phyloP scores from a whole-genome alignment of 2,113 vertebrate species.

The Merops nubicus region DNA sequence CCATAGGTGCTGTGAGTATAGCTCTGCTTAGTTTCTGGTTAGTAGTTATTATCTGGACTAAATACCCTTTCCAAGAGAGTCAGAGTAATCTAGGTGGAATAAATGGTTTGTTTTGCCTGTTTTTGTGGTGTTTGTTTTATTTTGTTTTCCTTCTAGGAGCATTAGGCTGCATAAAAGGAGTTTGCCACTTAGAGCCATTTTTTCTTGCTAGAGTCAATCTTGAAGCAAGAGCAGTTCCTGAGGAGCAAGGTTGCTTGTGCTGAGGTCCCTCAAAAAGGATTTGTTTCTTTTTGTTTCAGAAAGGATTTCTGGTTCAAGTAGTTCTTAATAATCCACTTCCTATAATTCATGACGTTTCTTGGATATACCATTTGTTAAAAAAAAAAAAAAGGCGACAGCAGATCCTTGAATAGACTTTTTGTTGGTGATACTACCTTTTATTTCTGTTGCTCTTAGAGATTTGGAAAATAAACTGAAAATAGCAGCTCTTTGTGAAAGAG shows the following conservation, averaged over 20 bases:
- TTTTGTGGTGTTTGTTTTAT: neutral
- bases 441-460: neutral
- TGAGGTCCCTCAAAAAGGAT: neutral
- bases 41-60: neutral
- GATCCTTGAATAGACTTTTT: neutral
- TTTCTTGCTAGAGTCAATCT: neutral
- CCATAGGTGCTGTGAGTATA: neutral
- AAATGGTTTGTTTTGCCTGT: neutral
- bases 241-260: neutral
- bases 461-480: neutral
- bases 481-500: neutral
- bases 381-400: neutral
- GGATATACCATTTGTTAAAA: neutral
- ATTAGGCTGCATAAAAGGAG: neutral
- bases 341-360: neutral
- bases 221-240: neutral
- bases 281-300: too few species aligned
- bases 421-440: neutral
- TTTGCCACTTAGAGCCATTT: neutral
- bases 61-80: neutral
- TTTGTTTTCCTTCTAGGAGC: neutral
- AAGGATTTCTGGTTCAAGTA: neutral
- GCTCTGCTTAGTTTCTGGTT: neutral
- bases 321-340: neutral
- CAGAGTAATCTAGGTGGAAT: neutral